Evolutionary conservation across 2,797 vertebrate genomes (phyloP), one percentile per base, ranked within the genome.

Genomic region (Falco naumanni): DNA sequence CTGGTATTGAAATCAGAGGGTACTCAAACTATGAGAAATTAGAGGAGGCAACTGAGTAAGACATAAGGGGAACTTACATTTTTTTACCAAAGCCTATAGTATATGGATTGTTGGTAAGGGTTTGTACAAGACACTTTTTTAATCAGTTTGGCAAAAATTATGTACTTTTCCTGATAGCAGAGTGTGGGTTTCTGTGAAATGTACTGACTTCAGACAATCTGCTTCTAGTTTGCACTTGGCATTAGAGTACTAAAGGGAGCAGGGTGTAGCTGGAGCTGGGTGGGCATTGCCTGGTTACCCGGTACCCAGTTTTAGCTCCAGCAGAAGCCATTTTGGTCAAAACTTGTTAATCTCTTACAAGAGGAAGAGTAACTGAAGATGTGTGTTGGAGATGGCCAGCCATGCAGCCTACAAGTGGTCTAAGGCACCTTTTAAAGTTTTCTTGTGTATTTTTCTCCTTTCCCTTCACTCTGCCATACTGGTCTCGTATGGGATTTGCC

Each of bases 81-180:
- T 88, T 66, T 70, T 56, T 31, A 64, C 45, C 4, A 0, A 48
- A 71, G 9, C 59, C 28, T 45, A 0, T 66, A 0, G 0, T 63
- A 2, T 1, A 0, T 47, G 47, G 10, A 29, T 69, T 50, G 16
- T 50, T 84, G 31, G 7, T 76, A 78, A 29, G 39, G 26, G 19
- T 43, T 87, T 90, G 41, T 75, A 29, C 15, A 51, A 78, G 66
- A 29, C 39, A 43, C 12, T 9, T 56, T 18, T 90, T 78, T 81
- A 54, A 87, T 82, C 74, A 60, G n/a, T 66, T 78, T 78, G 11
- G 20, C 53, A 86, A 81, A 93, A 95, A n/a, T 14, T 0, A 47
- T 1, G 5, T 59, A 24, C 22, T 87, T 82, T 66, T 79, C 56
- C n/a, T 78, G 64, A 16, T 15, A 75, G 50, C 7, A 31, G 29